Evolutionary conservation across 2,797 vertebrate species (phyloP), one percentile per base, ranked within the genome.

Genomic region (Pseudopleuronectes americanus): DNA sequence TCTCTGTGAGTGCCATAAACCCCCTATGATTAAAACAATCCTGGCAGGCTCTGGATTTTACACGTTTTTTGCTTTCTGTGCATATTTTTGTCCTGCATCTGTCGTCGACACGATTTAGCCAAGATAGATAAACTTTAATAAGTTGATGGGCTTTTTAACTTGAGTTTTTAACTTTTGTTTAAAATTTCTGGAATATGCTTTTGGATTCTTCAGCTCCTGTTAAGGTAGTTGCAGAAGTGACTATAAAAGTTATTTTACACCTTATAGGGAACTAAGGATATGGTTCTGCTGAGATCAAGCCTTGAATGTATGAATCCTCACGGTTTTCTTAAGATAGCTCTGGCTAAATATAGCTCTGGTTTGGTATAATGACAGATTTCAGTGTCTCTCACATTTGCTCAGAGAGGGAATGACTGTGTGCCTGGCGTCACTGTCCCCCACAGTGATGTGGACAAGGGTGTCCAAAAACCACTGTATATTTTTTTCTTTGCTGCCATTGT

Each of bases 321-420:
- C 76, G 75, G 82, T 71, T 84, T 71, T 85, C 72, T 75, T 83
- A 85, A 87, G 81, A 91, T 87, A 80, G 85, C 73, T 65, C 54
- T 17, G 57, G 56, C 84, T 86, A 89, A 88, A 89, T 84, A 87
- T 84, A 90, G 61, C 77, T 57, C 23, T 83, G 89, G 89, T 91
- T 86, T 86, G 57, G 75, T 79, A 57, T 93, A 92, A 94, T 93
- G 85, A 93, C 87, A 92, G 83, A 92, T 89, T 86, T 73, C 80
- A 76, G 57, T 57, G 64, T 89, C 78, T 75, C 76, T 88, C 76
- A 84, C 78, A 36, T 90, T 91, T 76, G 56, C 72, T 75, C 68
- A 70, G 71, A 84, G 79, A 84, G 70, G 74, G 79, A 81, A 56
- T 85, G 84, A 84, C 86, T 87, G 54, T 76, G 78, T 64, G 68